A percentile compares a stretch with the other conserved stretches of the same genome.
These are phyloP conservation scores for Platorchestia sp. DNA, from an alignment of 1,140 invertebrate species.

Conservation along the genomic window DNA sequence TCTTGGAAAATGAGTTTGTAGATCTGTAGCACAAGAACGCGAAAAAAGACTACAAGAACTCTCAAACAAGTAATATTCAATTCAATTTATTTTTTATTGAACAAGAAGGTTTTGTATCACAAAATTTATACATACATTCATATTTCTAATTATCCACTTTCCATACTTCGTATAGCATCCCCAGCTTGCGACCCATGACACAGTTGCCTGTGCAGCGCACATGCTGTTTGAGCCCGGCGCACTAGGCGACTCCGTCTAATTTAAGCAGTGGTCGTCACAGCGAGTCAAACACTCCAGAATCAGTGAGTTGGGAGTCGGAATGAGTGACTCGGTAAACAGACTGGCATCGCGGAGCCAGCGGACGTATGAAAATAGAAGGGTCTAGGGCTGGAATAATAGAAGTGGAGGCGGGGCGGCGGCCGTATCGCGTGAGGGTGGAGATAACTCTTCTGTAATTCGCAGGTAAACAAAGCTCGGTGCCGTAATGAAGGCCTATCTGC, in stretches of 20 bases:
- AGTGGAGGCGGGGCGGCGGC: not conserved
- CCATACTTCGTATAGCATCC: not conserved
- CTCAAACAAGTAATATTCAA: too few relatives aligned
- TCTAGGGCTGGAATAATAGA: not conserved
- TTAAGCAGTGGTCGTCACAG: not conserved
- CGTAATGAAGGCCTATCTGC: conserved; percentile 41
- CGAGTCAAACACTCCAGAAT: not conserved
- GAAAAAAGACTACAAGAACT: too few relatives aligned
- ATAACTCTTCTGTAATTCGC: conserved; percentile 49
- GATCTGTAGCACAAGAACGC: too few relatives aligned
- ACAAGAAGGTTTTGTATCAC: not conserved
- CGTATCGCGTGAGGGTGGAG: not conserved
- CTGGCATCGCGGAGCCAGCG: not conserved
- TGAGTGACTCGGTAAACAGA: not conserved
- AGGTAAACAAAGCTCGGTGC: conserved; percentile 29
- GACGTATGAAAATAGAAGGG: not conserved
- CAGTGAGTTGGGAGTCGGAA: not conserved
- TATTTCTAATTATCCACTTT: not conserved
- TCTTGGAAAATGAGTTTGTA: too few relatives aligned
- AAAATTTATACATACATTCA: not conserved
- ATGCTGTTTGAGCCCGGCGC: not conserved
- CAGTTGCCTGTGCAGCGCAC: not conserved
- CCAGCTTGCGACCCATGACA: too few relatives aligned
- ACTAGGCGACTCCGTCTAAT: not conserved
- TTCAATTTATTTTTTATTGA: too few relatives aligned